Evolutionary conservation across 2,888 invertebrate genomes (phyloP), one percentile per base, ranked within the genome.

Genomic region (Dynastes tityus): DNA sequence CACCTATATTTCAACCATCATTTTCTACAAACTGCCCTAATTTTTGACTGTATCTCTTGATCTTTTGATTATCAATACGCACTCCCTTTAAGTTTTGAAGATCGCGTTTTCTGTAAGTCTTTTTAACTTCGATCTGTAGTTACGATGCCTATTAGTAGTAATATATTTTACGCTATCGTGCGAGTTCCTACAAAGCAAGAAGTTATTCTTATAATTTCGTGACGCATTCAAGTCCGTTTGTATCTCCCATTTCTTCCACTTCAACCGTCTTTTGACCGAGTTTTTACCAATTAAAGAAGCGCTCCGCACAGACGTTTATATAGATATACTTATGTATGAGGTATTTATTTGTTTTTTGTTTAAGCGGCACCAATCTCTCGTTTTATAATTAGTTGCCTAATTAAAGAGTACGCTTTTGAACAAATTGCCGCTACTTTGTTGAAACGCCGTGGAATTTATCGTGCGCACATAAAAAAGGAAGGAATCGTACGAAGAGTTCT

Each of bases 381-480:
- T 29, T 58, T 37, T 2, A 58, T 71, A 71, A 71, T 71, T 71
- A 58, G 71, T 40, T n/a, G 58, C 16, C 58, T 58, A 71, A 71
- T 71, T 71, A 71, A 58, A 58, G 71, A 40, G 22, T 71, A 16
- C 71, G 71, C 71, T 71, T 71, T 58, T 37, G 37, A 71, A 71
- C 71, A 71, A 71, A 71, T 71, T 71, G 37, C 51, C 55, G 58
- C 53, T 16, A 51, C 37, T 37, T 70, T 37, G 55, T 71, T 71
- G 40, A 32, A 70, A 70, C 13, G 29, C 29, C 45, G 8, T 13
- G 27, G 53, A 70, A 70, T 70, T 70, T 53, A 53, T n/a, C 45
- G 45, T 45, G 45, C 11, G 45, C 8, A 11, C 45, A 45, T 45
- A 11, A 45, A 45, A 45, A 45, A 45, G 45, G 45, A 45, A 45